Evolutionary conservation across 2,797 vertebrate genomes (phyloP), one percentile per base, ranked within the genome.

Genomic region (Protonibea diacanthus): DNA sequence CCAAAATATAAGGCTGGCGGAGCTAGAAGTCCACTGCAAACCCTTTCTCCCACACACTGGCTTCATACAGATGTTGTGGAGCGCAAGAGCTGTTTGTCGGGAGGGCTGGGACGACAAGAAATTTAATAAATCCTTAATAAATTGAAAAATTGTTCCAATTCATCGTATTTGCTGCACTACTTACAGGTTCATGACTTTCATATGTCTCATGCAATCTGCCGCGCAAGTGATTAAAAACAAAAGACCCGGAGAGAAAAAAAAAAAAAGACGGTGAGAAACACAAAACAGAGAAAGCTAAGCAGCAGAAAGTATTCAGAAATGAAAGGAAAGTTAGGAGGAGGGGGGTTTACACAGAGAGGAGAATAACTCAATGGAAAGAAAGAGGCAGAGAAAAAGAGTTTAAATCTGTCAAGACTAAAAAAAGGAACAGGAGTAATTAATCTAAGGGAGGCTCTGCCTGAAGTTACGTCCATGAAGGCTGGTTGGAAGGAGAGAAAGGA

Each of bases 1-100:
- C 82, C 87, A 92, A 89, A 83, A 79, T 66, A 88, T 57, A 74
- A 75, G 47, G 29, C 55, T 48, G 67, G 53, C 25, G 2, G 66
- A 61, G 40, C 21, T 9, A 29, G 75, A 60, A 21, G 44, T 60
- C 45, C 0, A 1, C 14, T 59, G 68, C 64, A 71, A 56, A 64
- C 72, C 57, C 72, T 70, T 72, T 71, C 52, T 81, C 75, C 68
- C 70, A 68, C 48, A 72, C 57, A 71, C 63, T 79, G 48, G 44
- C 51, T 87, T 75, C 42, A 77, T 67, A 77, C n/a, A 18, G 55
- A 73, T 48, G 57, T 76, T 76, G 70, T 40, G 25, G 45, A 74
- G 78, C 63, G 74, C 66, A 57, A 33, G 73, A 57, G 33, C 20
- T n/a, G 33, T 79, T 80, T 71, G 56, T 82, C 27, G 13, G 52